These are phyloP conservation scores for Seriola quinqueradiata DNA, from an alignment of 2,113 vertebrate species.

Conservation along the genomic window DNA sequence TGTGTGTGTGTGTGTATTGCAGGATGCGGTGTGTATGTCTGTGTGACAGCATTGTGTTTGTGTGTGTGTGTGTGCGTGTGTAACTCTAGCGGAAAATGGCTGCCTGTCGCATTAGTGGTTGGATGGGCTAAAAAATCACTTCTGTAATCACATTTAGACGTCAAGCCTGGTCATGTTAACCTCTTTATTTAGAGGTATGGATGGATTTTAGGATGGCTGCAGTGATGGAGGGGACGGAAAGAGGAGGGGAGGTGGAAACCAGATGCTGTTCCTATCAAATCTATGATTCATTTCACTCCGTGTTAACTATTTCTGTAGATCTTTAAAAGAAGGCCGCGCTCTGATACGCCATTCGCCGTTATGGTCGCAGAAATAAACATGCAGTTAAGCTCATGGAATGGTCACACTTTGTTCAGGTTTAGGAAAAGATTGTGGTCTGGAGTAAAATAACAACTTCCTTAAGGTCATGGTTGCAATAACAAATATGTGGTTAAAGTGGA, in stretches of 20 bases:
- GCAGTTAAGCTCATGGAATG: neutral
- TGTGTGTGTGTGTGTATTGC: constrained; percentile 16
- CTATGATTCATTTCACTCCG: neutral
- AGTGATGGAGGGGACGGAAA: constrained; percentile 48
- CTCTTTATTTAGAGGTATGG: constrained; percentile 77
- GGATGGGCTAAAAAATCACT: constrained; percentile 79
- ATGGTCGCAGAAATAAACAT: neutral
- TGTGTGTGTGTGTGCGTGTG: constrained; percentile 23
- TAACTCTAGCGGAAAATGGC: constrained; percentile 69
- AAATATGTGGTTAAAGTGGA: too few species aligned
- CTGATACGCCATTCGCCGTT: neutral
- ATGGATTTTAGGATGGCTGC: constrained; percentile 68
- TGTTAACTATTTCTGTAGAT: neutral
- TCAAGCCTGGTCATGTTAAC: constrained; percentile 74
- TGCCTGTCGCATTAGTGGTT: constrained; percentile 80
- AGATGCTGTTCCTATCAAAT: constrained; percentile 16
- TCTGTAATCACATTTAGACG: constrained; percentile 75
- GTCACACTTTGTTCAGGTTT: neutral
- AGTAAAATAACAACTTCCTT: neutral
- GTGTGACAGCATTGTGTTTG: neutral
- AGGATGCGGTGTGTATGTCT: constrained; percentile 5
- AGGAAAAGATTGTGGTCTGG: neutral
- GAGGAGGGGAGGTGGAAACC: neutral
- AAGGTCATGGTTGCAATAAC: too few species aligned
- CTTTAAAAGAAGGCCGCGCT: neutral